Evolutionary conservation across 2,888 invertebrate species (phyloP).

Genomic region (Leptinotarsa juncta): DNA sequence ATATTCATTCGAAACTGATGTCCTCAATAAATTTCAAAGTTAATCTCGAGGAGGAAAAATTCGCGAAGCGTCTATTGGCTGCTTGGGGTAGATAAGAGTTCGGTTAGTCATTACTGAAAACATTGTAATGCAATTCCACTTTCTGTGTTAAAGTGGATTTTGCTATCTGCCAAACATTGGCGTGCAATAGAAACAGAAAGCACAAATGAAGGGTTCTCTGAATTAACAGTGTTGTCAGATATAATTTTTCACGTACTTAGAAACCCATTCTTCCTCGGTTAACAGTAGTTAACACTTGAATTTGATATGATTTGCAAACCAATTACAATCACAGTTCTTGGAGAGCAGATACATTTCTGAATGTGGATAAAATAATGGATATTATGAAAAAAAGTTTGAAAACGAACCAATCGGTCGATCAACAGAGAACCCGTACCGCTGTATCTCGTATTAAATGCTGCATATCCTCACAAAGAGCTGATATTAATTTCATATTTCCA

Average conservation of each 20-base stretch:
- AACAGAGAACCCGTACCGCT: no score
- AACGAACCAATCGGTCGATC: no score
- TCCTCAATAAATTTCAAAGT: conserved; percentile 44
- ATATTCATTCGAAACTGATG: conserved; percentile 33
- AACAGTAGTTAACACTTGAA: no score
- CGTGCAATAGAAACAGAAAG: background rate
- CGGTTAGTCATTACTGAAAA: conserved; percentile 52
- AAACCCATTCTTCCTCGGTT: background rate
- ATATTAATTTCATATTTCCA: conserved; percentile 27
- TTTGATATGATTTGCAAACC: no score
- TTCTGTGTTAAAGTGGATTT: conserved; percentile 42
- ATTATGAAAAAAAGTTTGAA: no score
- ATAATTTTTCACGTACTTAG: background rate
- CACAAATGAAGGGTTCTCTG: background rate
- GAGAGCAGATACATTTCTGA: no score
- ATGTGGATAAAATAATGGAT: no score
- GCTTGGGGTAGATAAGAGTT: conserved; percentile 51
- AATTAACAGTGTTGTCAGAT: no score
- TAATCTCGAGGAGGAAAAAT: conserved; percentile 44
- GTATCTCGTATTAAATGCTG: no score
- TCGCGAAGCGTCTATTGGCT: conserved; percentile 49
- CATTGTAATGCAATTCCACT: conserved; percentile 50
- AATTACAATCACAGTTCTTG: no score
- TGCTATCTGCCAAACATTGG: conserved; percentile 25
- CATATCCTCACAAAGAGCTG: no score